Conservation (phyloP, 2,113 vertebrate genomes). For the Pachycephala philippinensis region DNA sequence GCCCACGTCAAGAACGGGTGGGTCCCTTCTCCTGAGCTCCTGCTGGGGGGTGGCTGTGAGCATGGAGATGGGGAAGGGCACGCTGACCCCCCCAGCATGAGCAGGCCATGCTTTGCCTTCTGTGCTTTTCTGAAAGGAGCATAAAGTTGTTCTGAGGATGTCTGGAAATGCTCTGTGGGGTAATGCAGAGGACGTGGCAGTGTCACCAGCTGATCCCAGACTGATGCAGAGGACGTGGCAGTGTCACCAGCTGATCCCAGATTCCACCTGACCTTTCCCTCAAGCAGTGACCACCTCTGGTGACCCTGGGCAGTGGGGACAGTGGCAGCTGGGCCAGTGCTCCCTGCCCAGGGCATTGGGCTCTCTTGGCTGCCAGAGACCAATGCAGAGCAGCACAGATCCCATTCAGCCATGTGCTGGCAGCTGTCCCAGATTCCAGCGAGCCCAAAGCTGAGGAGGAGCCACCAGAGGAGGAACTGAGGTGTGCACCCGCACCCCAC, state of each 20-base stretch:
- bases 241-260: background rate
- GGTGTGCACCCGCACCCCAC: background rate
- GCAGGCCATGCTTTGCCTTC: fast-evolving
- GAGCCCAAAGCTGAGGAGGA: slow-evolving; percentile 5
- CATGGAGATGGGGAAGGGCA: fast-evolving
- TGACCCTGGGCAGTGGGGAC: background rate
- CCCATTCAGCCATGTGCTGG: background rate
- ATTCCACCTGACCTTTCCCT: fast-evolving
- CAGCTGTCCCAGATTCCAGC: background rate
- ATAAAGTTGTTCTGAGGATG: background rate
- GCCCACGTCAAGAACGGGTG: fast-evolving
- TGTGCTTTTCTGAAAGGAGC: background rate
- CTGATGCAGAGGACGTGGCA: background rate
- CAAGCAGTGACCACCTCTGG: background rate
- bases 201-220: background rate
- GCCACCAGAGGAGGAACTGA: background rate
- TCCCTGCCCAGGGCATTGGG: background rate
- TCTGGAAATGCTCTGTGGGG: background rate
- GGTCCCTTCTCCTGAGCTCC: background rate
- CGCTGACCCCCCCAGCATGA: fast-evolving
- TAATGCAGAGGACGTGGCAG: background rate
- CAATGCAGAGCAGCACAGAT: background rate
- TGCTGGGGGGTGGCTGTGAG: background rate
- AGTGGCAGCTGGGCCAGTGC: background rate
- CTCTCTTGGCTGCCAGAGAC: background rate